phyloP scores from a whole-genome alignment of 1,140 invertebrate genomes.

The Caenorhabditis brenneri region DNA sequence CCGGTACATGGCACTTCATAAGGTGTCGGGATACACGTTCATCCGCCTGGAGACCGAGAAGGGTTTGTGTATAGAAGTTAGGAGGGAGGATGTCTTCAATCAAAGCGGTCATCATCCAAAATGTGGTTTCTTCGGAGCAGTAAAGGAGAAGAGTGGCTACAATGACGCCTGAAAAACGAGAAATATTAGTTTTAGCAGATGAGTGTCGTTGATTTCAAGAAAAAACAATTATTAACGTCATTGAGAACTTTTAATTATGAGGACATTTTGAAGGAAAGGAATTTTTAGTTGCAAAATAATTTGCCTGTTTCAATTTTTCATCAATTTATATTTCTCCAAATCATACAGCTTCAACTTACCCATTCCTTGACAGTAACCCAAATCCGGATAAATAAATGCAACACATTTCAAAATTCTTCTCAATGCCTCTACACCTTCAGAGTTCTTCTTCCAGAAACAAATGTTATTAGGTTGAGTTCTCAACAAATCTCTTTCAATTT shows the following conservation, averaged over 20 bases:
- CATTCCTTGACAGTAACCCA: conserved; percentile 96
- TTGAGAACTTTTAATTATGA: no score
- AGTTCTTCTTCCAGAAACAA: conserved; percentile 90
- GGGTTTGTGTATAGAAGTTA: conserved; percentile 92
- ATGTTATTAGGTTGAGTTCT: conserved; percentile 94
- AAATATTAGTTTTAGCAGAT: no score
- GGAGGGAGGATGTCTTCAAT: conserved; percentile 96
- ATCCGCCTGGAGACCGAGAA: conserved; percentile 80
- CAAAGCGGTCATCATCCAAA: conserved; percentile 97
- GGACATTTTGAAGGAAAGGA: no score
- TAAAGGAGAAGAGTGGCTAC: conserved; percentile 89
- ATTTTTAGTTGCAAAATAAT: no score
- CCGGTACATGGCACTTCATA: conserved; percentile 83
- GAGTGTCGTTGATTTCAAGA: no score
- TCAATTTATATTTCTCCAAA: no score
- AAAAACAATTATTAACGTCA: no score
- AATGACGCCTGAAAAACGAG: conserved; percentile 61
- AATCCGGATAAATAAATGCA: conserved; percentile 97
- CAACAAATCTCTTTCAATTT: conserved; percentile 96
- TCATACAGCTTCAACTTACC: no score
- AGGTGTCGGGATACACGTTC: conserved; percentile 89
- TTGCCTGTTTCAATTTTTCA: conserved; percentile 63
- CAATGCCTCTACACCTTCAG: conserved; percentile 84
- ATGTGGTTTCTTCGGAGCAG: conserved; percentile 96
- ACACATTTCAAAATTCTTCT: conserved; percentile 86